These are phyloP conservation scores for Noctuana brunneofusca DNA, from an alignment of 2,888 invertebrate genomes.

Conservation along the genomic window DNA sequence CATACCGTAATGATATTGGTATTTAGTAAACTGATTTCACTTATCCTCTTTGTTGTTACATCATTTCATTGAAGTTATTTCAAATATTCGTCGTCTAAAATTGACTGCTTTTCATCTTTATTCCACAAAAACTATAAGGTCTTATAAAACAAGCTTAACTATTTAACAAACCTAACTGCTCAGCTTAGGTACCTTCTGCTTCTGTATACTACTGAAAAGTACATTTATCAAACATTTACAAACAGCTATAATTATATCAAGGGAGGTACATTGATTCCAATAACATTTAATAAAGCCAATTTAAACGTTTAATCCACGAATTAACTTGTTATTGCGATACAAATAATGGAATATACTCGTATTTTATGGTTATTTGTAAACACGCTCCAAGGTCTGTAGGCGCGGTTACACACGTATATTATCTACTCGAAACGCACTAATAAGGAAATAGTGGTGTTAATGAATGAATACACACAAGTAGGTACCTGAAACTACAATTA, in stretches of 20 bases:
- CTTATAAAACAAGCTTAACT: background rate
- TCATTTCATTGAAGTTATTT: constrained; percentile 3
- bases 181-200: too few relatives aligned
- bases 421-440: background rate
- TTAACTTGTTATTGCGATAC: constrained; percentile 1
- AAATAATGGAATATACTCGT: constrained; percentile 11
- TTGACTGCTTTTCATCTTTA: too few relatives aligned
- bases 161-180: too few relatives aligned
- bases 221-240: too few relatives aligned
- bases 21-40: constrained; percentile 10
- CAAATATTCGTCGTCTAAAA: too few relatives aligned
- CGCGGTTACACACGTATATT: background rate
- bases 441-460: background rate
- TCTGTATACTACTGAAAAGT: too few relatives aligned
- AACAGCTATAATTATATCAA: too few relatives aligned
- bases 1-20: constrained; percentile 14
- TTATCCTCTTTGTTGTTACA: background rate
- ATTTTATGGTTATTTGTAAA: constrained; percentile 5
- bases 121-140: background rate
- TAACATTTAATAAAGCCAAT: background rate
- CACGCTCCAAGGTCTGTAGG: constrained; percentile 11
- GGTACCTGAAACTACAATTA: too few relatives aligned
- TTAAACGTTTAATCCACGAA: too few relatives aligned
- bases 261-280: too few relatives aligned
- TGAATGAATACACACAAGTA: background rate